A percentile compares a stretch with the other conserved stretches of the same genome.
phyloP scores from a whole-genome alignment of 1,140 invertebrate species.

The Neodiprion virginianus region DNA sequence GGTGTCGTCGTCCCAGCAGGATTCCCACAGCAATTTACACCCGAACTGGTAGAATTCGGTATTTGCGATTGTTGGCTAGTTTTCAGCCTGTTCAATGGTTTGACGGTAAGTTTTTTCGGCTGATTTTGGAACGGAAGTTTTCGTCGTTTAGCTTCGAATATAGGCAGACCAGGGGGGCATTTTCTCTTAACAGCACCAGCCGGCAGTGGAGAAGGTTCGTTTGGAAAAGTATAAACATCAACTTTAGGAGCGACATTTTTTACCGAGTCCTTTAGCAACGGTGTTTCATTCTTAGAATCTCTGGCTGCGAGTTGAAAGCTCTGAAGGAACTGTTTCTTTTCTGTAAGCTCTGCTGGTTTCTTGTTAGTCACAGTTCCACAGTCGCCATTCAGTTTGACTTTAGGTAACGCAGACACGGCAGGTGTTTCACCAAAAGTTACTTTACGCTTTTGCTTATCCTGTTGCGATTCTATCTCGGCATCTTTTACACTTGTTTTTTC shows the following conservation, averaged over 20 bases:
- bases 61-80: not conserved
- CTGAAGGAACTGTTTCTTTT: constrained; percentile 52
- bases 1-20: not conserved
- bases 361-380: constrained; percentile 24
- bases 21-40: not conserved
- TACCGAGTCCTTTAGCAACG: not conserved
- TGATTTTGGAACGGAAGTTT: constrained; percentile 24
- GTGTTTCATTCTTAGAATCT: constrained; percentile 13
- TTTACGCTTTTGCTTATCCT: constrained; percentile 44
- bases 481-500: constrained; percentile 23
- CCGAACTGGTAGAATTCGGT: not conserved
- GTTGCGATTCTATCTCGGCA: not conserved
- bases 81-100: not conserved
- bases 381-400: constrained; percentile 28
- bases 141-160: constrained; percentile 41
- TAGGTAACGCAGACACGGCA: not conserved
- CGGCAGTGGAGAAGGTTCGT: constrained; percentile 37
- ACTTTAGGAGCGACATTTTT: constrained; percentile 10
- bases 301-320: constrained; percentile 46
- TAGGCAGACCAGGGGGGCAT: constrained; percentile 50
- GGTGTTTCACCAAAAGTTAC: constrained; percentile 44
- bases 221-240: constrained; percentile 50
- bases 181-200: constrained; percentile 51
- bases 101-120: not conserved
- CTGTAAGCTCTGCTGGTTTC: constrained; percentile 39